A percentile compares a stretch with the other conserved stretches of the same genome.
These are phyloP conservation scores for Trichoplusia ni DNA, from an alignment of 1,140 invertebrate species.

Conservation along the genomic window DNA sequence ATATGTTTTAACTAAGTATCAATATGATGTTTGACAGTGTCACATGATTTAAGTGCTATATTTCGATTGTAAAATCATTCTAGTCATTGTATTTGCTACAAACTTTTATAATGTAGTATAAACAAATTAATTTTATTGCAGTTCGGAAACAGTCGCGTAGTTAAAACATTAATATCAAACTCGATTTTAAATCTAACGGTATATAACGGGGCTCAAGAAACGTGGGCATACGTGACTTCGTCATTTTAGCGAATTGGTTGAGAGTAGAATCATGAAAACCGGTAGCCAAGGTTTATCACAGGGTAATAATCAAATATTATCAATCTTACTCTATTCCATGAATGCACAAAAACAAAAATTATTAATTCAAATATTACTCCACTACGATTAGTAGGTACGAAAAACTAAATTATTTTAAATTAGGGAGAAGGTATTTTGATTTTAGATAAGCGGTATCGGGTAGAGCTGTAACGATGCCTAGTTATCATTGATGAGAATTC, in stretches of 20 bases:
- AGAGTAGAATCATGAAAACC: conserved; percentile 34
- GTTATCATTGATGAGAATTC: conserved; percentile 21
- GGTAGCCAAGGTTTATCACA: conserved; percentile 63
- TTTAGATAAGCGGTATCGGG: conserved; percentile 5
- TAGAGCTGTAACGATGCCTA: conserved; percentile 19
- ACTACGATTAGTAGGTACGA: conserved; percentile 7
- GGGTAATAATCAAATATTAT: conserved; percentile 55
- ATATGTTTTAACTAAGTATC: conserved; percentile 2
- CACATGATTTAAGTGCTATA: conserved; percentile 26
- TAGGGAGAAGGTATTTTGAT: conserved; percentile 1
- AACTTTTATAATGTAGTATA: conserved; percentile 33
- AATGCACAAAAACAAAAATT: conserved; percentile 45
- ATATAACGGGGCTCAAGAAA: neutral
- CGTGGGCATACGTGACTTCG: neutral
- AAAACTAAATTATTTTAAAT: conserved; percentile 17
- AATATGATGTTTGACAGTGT: neutral
- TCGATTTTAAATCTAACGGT: neutral
- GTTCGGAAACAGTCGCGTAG: neutral
- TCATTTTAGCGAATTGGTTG: conserved; percentile 6
- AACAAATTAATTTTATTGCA: conserved; percentile 14
- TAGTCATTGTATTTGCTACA: conserved; percentile 44
- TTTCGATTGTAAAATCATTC: conserved; percentile 34
- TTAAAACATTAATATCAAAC: neutral
- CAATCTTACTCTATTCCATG: too few relatives aligned
- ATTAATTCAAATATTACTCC: conserved; percentile 16